These are phyloP conservation scores for Heliconius melpomene DNA, from an alignment of 1,140 invertebrate species.

Conservation along the genomic window DNA sequence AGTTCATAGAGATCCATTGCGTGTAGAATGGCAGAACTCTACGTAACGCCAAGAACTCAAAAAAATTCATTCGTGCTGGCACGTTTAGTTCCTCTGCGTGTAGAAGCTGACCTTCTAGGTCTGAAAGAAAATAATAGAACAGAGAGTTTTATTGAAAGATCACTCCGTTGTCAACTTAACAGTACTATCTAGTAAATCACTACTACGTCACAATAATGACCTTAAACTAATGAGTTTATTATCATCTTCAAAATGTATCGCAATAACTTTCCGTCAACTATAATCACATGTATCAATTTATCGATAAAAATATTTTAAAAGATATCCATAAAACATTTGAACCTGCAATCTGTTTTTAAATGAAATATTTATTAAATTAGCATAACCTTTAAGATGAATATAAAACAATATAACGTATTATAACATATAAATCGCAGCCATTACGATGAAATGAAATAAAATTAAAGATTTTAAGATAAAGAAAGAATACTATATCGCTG, in stretches of 20 bases:
- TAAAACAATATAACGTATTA: background rate
- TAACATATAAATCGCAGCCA: constrained; percentile 33
- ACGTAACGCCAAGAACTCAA: too few relatives aligned
- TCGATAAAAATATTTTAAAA: constrained; percentile 8
- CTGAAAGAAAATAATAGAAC: too few relatives aligned
- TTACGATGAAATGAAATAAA: constrained; percentile 35
- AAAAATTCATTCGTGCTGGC: too few relatives aligned
- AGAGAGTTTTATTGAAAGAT: background rate
- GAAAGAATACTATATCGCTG: constrained; percentile 38
- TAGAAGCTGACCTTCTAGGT: too few relatives aligned
- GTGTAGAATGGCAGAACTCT: too few relatives aligned
- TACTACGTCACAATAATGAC: background rate
- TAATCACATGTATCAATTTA: background rate
- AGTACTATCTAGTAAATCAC: background rate
- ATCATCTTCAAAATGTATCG: background rate
- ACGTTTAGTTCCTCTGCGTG: too few relatives aligned
- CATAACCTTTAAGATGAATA: background rate
- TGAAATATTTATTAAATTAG: background rate
- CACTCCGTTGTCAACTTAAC: background rate
- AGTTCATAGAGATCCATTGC: too few relatives aligned
- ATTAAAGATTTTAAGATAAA: constrained; percentile 50
- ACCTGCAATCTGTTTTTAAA: background rate
- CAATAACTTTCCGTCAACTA: background rate
- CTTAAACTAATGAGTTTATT: background rate
- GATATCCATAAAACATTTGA: constrained; percentile 17